Conservation (phyloP, 2,888 invertebrate species). For the Tuta absoluta region DNA sequence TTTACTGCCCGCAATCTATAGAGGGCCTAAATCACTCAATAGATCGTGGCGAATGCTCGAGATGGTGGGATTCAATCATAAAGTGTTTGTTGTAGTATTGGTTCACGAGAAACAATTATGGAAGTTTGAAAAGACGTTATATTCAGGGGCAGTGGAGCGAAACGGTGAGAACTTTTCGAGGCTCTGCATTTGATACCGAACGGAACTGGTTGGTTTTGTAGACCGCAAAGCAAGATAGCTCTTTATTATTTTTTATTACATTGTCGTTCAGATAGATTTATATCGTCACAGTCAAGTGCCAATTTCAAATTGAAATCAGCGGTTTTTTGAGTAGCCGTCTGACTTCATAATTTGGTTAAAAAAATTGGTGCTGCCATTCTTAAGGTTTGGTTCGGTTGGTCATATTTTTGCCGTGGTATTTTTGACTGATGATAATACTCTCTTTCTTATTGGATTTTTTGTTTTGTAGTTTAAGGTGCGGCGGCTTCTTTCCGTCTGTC, state of each 20-base stretch:
- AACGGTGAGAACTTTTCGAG: conserved; percentile 75
- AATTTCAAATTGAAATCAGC: conserved; percentile 21
- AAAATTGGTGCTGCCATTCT: conserved; percentile 7
- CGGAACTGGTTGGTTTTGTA: conserved; percentile 63
- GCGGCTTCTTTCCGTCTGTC: conserved; percentile 30
- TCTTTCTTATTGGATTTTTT: conserved; percentile 30
- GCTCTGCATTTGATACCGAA: conserved; percentile 71
- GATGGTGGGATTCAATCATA: conserved; percentile 42
- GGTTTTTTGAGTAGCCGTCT: conserved; percentile 7
- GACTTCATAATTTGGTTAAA: background rate
- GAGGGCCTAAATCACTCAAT: conserved; percentile 56
- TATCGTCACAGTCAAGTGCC: conserved; percentile 25
- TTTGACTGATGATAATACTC: conserved; percentile 1
- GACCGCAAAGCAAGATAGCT: conserved; percentile 54
- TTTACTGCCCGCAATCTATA: conserved; percentile 56
- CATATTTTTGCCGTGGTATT: conserved; percentile 17
- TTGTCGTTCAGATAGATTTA: conserved; percentile 19
- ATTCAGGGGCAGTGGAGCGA: conserved; percentile 69
- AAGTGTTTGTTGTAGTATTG: conserved; percentile 64
- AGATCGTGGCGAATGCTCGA: conserved; percentile 73
- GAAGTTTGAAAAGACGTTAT: conserved; percentile 60
- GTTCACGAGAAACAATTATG: conserved; percentile 76
- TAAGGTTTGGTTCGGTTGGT: background rate
- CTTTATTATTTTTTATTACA: conserved; percentile 27
- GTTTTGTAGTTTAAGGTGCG: conserved; percentile 23